phyloP scores from a whole-genome alignment of 2,113 vertebrate genomes.

The Willisornis vidua region DNA sequence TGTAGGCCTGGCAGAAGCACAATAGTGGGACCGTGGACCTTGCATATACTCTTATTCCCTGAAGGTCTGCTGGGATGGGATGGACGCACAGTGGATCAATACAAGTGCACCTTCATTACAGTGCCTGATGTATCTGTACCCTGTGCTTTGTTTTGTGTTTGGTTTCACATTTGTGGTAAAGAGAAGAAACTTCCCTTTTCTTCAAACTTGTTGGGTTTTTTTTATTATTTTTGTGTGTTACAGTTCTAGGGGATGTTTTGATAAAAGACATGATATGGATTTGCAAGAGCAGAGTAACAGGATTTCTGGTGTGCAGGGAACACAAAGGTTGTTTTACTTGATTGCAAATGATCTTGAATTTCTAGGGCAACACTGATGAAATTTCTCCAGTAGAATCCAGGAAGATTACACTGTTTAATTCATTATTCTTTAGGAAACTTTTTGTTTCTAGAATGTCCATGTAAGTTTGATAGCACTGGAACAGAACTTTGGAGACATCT shows the following conservation, averaged over 20 bases:
- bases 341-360: neutral
- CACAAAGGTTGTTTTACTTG: neutral
- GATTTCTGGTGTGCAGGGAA: neutral
- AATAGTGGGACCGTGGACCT: neutral
- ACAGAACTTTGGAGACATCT: neutral
- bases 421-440: neutral
- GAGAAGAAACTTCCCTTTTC: neutral
- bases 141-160: neutral
- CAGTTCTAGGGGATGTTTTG: neutral
- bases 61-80: neutral
- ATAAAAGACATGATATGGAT: neutral
- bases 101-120: neutral
- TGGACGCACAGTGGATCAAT: neutral
- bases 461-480: neutral
- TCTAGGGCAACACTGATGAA: neutral
- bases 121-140: neutral
- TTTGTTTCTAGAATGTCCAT: neutral
- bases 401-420: neutral
- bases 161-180: neutral
- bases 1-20: neutral
- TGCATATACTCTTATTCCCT: neutral
- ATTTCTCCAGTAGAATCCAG: neutral
- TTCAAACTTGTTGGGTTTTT: neutral
- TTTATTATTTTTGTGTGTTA: neutral
- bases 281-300: neutral